Base-by-base conservation (phyloP, 2,888 invertebrate species). In the Drosophila setosimentum region DNA sequence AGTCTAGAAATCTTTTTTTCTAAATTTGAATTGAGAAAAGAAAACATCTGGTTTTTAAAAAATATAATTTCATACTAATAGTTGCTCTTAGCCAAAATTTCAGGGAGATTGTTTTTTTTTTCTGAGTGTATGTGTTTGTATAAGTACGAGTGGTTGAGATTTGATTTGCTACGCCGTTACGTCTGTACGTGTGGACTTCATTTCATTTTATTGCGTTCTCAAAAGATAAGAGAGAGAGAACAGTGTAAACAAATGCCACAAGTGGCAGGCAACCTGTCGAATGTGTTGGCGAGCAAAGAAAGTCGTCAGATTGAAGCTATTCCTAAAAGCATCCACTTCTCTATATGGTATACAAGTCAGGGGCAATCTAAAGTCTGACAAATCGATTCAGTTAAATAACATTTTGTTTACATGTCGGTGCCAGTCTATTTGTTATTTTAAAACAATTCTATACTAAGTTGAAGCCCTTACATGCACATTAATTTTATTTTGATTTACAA, bases 351-450 rank as follows among this genome's bases (percentile, higher is more conserved):
- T 29, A 33, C 7, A 37, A 50, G 30, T 29, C 18, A n/a, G 37
- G 48, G 32, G 18, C 35, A 29, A 61, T 59, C 49, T 29, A 11
- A 42, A 30, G 45, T 49, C 66, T 32, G 16, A 3, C 33, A 54
- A 50, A 18, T 55, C 35, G 33, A 33, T 37, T 30, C 27, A 48
- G 62, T 79, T 77, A 66, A 66, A 63, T 72, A 79, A 74, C 53
- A 42, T 68, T 73, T 57, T 67, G 51, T 73, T 61, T 69, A 64
- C 61, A 81, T 69, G 57, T 42, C 67, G 42, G 76, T 55, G 68
- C 49, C 78, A 68, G 63, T 65, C 83, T 33, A 57, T 62, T 66
- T 68, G 82, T 63, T 73, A 68, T 78, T 59, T 60, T 76, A 83
- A 83, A 70, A 54, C 54, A 30, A 13, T 27, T 60, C 45, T 51